These are phyloP conservation scores for Anomalospiza imberbis DNA, from an alignment of 2,797 vertebrate species.

Conservation along the genomic window DNA sequence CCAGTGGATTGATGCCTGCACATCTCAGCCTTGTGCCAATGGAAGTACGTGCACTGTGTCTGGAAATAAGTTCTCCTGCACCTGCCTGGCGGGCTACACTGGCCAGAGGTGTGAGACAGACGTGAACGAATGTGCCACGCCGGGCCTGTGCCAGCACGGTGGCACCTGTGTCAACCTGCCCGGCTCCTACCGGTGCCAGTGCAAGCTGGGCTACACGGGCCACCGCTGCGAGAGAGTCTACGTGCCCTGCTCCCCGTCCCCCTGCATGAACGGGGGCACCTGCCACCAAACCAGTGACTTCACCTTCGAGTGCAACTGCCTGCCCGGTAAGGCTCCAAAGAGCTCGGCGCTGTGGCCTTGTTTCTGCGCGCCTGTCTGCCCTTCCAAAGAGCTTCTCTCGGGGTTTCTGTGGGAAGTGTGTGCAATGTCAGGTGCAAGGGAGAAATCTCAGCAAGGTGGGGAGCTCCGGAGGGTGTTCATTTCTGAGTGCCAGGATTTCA, in stretches of 20 bases:
- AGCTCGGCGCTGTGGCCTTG: not conserved
- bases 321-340: constrained; percentile 77
- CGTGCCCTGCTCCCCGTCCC: constrained; percentile 86
- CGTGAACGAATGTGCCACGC: constrained; percentile 82
- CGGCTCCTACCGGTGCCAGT: constrained; percentile 85
- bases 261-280: constrained; percentile 90
- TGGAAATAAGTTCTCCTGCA: constrained; percentile 83
- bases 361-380: not conserved
- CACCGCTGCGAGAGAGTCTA: constrained; percentile 84
- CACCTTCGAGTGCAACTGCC: constrained; percentile 88
- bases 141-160: constrained; percentile 78
- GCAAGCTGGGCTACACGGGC: constrained; percentile 82
- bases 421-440: not conserved
- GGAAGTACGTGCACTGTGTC: constrained; percentile 80
- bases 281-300: constrained; percentile 85
- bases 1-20: constrained; percentile 85
- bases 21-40: constrained; percentile 86
- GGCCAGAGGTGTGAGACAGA: constrained; percentile 87
- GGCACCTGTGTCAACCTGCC: constrained; percentile 83
- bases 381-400: not conserved
- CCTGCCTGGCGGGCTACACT: constrained; percentile 80
- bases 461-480: not conserved
- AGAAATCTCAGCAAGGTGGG: not conserved
- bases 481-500: not conserved
- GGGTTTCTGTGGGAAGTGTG: accelerated